Conservation (phyloP, 2,888 invertebrate genomes). For the Chloroclystis v-ata region DNA sequence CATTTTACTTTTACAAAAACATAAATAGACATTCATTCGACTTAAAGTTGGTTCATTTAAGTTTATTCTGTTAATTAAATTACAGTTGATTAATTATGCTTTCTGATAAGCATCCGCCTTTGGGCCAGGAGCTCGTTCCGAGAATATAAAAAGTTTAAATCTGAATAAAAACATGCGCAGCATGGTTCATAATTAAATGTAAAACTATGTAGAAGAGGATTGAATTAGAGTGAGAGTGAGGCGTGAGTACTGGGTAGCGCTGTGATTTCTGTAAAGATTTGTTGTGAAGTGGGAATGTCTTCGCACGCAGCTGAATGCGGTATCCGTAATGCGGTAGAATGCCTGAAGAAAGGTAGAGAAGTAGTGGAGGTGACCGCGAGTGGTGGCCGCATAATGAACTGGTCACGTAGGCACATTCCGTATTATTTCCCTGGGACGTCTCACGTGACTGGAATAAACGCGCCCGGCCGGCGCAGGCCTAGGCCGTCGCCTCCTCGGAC, state of each 20-base stretch:
- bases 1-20: background rate
- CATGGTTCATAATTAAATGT: constrained; percentile 2
- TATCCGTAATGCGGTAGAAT: constrained; percentile 54
- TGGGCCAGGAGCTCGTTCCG: background rate
- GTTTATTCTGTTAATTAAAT: constrained; percentile 6
- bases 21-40: constrained; percentile 6
- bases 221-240: no score
- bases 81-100: constrained; percentile 7
- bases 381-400: constrained; percentile 72
- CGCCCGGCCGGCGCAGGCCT: constrained; percentile 49
- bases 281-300: constrained; percentile 39
- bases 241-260: constrained; percentile 18
- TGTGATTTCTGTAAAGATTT: constrained; percentile 47
- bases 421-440: constrained; percentile 77
- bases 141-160: background rate
- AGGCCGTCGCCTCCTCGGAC: constrained; percentile 56
- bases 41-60: background rate
- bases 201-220: constrained; percentile 10
- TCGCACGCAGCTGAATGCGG: constrained; percentile 39
- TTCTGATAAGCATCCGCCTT: constrained; percentile 1
- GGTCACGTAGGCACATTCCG: constrained; percentile 79
- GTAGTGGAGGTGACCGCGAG: constrained; percentile 49
- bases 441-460: constrained; percentile 76
- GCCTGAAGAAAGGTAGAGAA: constrained; percentile 34
- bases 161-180: constrained; percentile 3